Base-by-base conservation (phyloP, 2,113 vertebrate species). In the Phodopus roborovskii region DNA sequence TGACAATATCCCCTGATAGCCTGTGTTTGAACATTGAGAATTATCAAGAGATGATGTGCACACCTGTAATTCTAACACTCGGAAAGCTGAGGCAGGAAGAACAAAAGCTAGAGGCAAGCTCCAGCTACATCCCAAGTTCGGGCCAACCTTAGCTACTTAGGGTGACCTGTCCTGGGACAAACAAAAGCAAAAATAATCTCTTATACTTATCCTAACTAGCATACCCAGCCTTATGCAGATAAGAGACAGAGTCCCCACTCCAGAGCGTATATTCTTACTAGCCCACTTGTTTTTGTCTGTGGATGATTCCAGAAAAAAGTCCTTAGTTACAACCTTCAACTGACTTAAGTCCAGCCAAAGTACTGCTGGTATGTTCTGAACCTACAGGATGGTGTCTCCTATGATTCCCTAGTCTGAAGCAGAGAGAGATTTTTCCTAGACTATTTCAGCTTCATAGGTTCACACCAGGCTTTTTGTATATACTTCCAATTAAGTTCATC, bases 401-500 rank as follows among this genome's bases (percentile, higher is more conserved):
- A 24, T 45, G 0, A 84, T 39, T 30, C 22, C 19, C 7, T 15
- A 13, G 3, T 10, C n/a, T 83, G 19, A 26, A 66, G 3, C 20
- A 42, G 45, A 22, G 42, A 62, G 50, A 92, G 53, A 26, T 56
- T 87, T 87, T 92, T 10, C 79, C 39, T 87, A 56, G 30, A 74
- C 5, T 5, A 6, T 70, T 45, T 58, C 24, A 53, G 48, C 39
- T 58, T 82, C 16, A 20, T 70, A 48, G 28, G 36, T 45, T 91
- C 26, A 28, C 56, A 42, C 66, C 50, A 36, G 5, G 60, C 66
- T 84, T 91, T 75, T 75, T 93, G 58, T 87, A 11, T 73, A 82
- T 56, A 89, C 95, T 77, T 60, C 68, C 74, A 96, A 79, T 93
- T 83, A 95, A 88, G 39, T 83, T 96, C 81, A 92, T 86, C 85